phyloP scores from a whole-genome alignment of 2,888 invertebrate genomes.

The Amphipoea oculea region DNA sequence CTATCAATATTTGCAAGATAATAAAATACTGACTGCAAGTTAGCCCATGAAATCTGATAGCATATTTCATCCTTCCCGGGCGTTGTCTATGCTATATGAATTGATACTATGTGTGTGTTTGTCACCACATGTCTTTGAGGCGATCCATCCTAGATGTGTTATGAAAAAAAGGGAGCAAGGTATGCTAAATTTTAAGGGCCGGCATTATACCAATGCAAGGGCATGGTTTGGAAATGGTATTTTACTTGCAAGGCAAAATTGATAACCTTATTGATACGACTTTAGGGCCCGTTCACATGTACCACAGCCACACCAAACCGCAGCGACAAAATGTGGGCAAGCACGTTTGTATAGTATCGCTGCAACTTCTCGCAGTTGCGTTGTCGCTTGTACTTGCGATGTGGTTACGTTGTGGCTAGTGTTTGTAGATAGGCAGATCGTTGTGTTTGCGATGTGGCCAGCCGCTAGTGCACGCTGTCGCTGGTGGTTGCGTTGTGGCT shows the following conservation, averaged over 20 bases:
- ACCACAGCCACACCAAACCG: neutral
- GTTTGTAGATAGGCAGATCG: neutral
- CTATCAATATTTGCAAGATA: neutral
- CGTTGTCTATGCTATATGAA: constrained; percentile 8
- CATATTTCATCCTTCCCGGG: neutral
- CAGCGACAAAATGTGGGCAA: neutral
- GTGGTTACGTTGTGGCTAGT: neutral
- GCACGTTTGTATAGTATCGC: neutral
- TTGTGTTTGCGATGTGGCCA: neutral
- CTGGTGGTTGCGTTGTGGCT: neutral
- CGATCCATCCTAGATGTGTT: constrained; percentile 42
- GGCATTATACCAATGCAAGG: constrained; percentile 7
- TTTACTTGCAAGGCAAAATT: neutral
- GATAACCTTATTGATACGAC: neutral
- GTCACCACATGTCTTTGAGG: constrained; percentile 61
- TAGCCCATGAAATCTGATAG: neutral
- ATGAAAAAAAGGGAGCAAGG: constrained; percentile 56
- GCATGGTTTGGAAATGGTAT: neutral
- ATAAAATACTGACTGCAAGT: neutral
- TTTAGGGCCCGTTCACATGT: neutral
- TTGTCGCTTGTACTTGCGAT: neutral
- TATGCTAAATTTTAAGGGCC: constrained; percentile 52
- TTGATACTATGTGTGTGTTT: constrained; percentile 49
- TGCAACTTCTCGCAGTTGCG: neutral
- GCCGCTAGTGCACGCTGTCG: neutral